A percentile compares a stretch with the other conserved stretches of the same genome.
These are phyloP conservation scores for Kryphioiulus occultus DNA, from an alignment of 2,888 invertebrate species.

Conservation along the genomic window DNA sequence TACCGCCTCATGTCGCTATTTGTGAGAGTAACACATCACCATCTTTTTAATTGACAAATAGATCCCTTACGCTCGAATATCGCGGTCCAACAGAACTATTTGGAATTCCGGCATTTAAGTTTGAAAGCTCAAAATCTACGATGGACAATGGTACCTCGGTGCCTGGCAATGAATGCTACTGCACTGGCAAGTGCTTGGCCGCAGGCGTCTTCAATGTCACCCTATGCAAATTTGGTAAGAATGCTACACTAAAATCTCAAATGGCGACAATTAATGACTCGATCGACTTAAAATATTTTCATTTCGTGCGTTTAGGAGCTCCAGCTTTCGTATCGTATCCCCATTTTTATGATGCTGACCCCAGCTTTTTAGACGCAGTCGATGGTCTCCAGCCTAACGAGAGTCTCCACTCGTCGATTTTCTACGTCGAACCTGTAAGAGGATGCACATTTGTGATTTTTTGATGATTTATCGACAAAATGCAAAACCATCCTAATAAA, in stretches of 20 bases:
- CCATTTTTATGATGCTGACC: slow-evolving; percentile 48
- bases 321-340: slow-evolving; percentile 47
- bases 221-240: slow-evolving; percentile 51
- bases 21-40: no score
- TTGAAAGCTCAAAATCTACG: neutral
- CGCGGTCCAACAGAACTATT: neutral
- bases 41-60: neutral
- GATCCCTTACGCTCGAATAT: slow-evolving; percentile 32
- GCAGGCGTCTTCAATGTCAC: slow-evolving; percentile 52
- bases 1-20: no score
- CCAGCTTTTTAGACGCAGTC: slow-evolving; percentile 42
- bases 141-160: slow-evolving; percentile 48
- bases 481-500: neutral
- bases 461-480: neutral
- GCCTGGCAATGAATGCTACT: slow-evolving; percentile 52
- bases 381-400: slow-evolving; percentile 39
- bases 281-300: neutral
- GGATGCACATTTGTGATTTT: neutral
- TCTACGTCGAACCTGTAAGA: slow-evolving; percentile 48
- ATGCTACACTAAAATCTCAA: neutral
- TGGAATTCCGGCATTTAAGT: slow-evolving; percentile 41
- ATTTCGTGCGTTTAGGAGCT: slow-evolving; percentile 7
- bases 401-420: slow-evolving; percentile 11
- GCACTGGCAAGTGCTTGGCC: slow-evolving; percentile 51
- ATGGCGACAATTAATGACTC: neutral